Conservation (phyloP, 2,113 vertebrate genomes). For the Erpornis zantholeuca region DNA sequence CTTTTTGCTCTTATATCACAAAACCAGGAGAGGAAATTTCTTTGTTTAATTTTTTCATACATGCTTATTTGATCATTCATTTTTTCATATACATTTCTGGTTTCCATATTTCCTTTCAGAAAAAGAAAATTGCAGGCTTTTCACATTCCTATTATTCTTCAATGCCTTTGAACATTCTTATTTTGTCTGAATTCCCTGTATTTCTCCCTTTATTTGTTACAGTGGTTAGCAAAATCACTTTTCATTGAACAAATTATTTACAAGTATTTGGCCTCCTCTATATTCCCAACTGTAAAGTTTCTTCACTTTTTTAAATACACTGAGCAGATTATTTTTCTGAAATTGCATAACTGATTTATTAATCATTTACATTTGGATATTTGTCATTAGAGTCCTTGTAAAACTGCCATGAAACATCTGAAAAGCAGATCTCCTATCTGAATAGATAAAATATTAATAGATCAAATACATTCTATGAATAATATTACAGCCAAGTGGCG, state of each 20-base stretch:
- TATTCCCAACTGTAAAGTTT: neutral
- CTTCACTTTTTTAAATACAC: neutral
- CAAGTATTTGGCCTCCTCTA: neutral
- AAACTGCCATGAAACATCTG: neutral
- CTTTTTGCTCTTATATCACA: neutral
- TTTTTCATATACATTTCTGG: neutral
- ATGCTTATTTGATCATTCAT: neutral
- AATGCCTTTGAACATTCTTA: neutral
- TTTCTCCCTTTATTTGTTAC: neutral
- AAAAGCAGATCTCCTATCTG: neutral
- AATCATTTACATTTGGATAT: neutral
- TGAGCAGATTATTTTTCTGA: neutral
- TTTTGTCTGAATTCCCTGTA: neutral
- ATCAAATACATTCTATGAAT: neutral
- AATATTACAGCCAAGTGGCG: neutral
- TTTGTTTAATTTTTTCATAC: neutral
- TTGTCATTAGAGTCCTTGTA: neutral
- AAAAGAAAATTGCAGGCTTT: neutral
- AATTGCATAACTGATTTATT: neutral
- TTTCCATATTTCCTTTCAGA: neutral
- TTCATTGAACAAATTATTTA: neutral
- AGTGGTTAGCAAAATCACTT: neutral
- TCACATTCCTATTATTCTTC: neutral
- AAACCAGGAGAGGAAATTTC: neutral
- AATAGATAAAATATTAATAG: neutral